Evolutionary conservation across 2,113 vertebrate genomes (phyloP).

Genomic region (Stigmatopora nigra): DNA sequence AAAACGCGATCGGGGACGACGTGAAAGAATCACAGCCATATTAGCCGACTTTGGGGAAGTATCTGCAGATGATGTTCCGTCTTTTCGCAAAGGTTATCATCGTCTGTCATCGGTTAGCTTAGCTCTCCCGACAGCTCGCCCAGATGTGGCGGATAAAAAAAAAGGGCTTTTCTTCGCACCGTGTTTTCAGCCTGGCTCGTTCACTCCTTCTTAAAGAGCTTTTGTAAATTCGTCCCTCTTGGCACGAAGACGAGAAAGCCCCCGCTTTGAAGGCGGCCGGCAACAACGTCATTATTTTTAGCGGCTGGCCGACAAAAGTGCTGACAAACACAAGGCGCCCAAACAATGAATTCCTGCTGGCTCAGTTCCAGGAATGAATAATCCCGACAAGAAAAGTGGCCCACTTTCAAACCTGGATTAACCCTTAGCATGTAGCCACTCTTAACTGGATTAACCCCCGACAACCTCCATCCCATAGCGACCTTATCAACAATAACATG

Average conservation of each 20-base stretch:
- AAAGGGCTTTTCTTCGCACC: constrained; percentile 2
- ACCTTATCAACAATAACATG: too few species aligned
- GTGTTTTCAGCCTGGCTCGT: constrained; percentile 6
- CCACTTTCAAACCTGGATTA: constrained; percentile 21
- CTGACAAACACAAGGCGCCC: constrained; percentile 25
- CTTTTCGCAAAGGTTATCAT: constrained; percentile 42
- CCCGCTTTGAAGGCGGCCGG: background rate
- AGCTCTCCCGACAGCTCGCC: constrained; percentile 20
- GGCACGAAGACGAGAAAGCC: background rate
- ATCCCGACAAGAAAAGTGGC: constrained; percentile 35
- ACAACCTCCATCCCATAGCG: background rate
- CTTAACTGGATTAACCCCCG: background rate
- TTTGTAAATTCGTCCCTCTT: constrained; percentile 25
- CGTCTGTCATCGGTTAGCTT: constrained; percentile 24
- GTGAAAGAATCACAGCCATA: constrained; percentile 12
- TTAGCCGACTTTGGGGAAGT: constrained; percentile 4
- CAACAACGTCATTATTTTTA: constrained; percentile 21
- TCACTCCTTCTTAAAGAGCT: constrained; percentile 11
- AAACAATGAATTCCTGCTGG: constrained; percentile 32
- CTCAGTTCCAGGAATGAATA: constrained; percentile 34
- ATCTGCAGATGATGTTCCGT: constrained; percentile 21
- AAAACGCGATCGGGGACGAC: constrained; percentile 9
- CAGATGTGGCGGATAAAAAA: constrained; percentile 23
- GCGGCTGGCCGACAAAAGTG: constrained; percentile 28
- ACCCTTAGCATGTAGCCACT: background rate